These are phyloP conservation scores for Zosterops borbonicus DNA, from an alignment of 2,113 vertebrate genomes.

Conservation along the genomic window DNA sequence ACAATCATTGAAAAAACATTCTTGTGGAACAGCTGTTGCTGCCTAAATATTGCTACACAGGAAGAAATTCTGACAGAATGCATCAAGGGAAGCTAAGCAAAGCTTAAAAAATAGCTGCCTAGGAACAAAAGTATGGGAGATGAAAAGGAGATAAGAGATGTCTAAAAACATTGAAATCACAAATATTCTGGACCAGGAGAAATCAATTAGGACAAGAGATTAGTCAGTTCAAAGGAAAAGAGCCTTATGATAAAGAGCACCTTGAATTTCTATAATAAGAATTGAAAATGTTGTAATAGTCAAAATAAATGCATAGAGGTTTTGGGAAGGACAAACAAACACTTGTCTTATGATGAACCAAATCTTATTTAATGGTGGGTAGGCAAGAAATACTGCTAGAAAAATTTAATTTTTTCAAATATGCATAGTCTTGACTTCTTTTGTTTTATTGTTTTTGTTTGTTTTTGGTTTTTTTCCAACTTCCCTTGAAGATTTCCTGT, in stretches of 20 bases:
- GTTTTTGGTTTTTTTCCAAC: neutral
- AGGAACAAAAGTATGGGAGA: neutral
- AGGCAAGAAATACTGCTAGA: neutral
- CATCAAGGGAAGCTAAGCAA: slow-evolving; percentile 21
- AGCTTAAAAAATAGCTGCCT: neutral
- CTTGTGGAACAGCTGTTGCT: neutral
- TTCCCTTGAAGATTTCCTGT: neutral
- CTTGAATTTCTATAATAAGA: neutral
- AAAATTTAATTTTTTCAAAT: neutral
- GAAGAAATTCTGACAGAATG: neutral
- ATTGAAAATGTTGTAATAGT: neutral
- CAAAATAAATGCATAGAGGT: neutral
- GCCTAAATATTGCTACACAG: neutral
- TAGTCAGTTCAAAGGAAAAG: neutral
- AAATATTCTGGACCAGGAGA: neutral
- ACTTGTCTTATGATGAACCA: neutral
- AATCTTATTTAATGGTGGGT: neutral
- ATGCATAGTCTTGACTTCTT: neutral
- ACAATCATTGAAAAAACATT: neutral
- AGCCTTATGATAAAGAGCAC: neutral
- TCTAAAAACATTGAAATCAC: neutral
- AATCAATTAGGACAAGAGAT: neutral
- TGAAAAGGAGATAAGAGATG: neutral
- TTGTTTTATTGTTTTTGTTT: neutral
- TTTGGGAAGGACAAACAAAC: neutral